Percentiles rank a stretch among this genome's conserved stretches.
Evolutionary conservation across 2,797 vertebrate genomes (phyloP).

Genomic region (Simalia tracyae): DNA sequence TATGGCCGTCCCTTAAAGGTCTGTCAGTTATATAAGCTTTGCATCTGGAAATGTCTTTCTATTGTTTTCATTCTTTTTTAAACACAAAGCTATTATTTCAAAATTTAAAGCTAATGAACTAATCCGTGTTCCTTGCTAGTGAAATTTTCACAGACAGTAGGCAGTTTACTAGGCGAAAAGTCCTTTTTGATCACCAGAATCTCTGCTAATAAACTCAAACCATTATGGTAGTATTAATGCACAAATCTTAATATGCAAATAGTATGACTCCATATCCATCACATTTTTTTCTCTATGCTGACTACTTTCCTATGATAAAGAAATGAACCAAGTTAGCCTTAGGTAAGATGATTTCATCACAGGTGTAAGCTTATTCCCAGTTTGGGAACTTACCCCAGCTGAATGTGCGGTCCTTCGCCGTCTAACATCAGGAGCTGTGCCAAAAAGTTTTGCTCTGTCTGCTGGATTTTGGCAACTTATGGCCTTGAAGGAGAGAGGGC

Average conservation of each 20-base stretch:
- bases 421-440: conserved; percentile 72
- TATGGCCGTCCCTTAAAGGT: neutral
- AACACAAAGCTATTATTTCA: neutral
- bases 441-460: conserved; percentile 79
- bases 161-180: neutral
- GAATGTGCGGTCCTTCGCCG: conserved; percentile 74
- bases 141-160: neutral
- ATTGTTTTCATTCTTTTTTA: neutral
- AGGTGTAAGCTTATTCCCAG: neutral
- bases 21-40: neutral
- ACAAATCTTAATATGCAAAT: neutral
- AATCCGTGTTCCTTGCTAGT: neutral
- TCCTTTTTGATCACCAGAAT: neutral
- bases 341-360: neutral
- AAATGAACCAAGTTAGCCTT: neutral
- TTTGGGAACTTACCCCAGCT: conserved; percentile 63
- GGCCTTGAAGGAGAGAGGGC: conserved; percentile 87
- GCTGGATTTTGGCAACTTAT: conserved; percentile 79
- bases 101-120: neutral
- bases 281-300: neutral
- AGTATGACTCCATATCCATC: neutral
- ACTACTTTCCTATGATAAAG: neutral
- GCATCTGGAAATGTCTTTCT: neutral
- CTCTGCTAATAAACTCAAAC: neutral
- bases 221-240: neutral